Base-by-base conservation (phyloP, 2,797 vertebrate species). In the Synanceia verrucosa region DNA sequence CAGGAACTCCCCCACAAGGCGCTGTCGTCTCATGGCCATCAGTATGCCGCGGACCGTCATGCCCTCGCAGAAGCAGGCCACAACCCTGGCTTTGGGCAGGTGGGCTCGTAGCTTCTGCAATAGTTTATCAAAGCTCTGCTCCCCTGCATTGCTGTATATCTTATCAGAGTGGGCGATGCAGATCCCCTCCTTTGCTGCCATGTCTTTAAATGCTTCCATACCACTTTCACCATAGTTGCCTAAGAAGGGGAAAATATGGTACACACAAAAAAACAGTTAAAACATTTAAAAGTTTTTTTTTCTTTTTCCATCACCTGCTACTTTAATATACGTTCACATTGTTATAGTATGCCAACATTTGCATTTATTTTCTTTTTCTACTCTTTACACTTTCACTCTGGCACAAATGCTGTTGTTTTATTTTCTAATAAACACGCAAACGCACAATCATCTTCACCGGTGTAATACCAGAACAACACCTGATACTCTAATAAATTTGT, bases 161-260 rank as follows among this genome's bases (percentile, higher is more conserved):
- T 99, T 99, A 88, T 99, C 98, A 1, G 98, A 99, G 82, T 99
- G 97, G 3, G 98, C 98, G 48, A 99, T 99, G 89, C 98, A 99
- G 88, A 99, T 95, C 4, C 98, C 97, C 73, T 99, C 98, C 86
- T 97, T 97, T 48, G 95, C 96, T 0, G 98, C 95, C 96, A 98
- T 98, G 21, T 99, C 97, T 92, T 98, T 99, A 88, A 99, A 99
- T 13, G 98, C 98, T 90, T 98, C 98, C 98, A 99, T 99, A 11
- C 98, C 98, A 21, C 98, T 99, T 91, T 99, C 98, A 4, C 98
- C 98, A 8, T 99, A 99, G 90, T 99, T 99, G 79, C 98, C 98
- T 99, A 11, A 26, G 47, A 56, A 86, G 6, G 44, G 28, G 1
- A 77, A 7, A 44, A 69, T 13, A 73, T 5, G 3, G 18, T 8